Evolutionary conservation across 2,888 invertebrate genomes (phyloP).

Genomic region (Scaptomyza caliginosa): DNA sequence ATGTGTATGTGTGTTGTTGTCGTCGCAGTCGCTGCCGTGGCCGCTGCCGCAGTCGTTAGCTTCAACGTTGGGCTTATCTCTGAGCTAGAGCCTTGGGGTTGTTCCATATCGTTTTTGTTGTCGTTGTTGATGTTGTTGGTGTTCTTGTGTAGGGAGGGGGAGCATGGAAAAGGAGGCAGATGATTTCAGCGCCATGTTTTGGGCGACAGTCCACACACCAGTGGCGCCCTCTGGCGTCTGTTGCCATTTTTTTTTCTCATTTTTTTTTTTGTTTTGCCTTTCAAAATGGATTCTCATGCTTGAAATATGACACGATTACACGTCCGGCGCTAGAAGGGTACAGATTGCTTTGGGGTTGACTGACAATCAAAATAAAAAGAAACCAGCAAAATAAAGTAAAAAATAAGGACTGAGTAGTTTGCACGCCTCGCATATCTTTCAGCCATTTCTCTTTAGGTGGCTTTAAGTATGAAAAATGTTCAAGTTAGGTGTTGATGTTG

Average conservation of each 20-base stretch:
- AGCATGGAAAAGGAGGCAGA: background rate
- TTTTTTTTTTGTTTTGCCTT: conserved; percentile 30
- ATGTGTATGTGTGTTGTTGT: conserved; percentile 30
- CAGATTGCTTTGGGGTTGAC: conserved; percentile 14
- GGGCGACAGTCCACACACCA: conserved; percentile 62
- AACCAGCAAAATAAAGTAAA: background rate
- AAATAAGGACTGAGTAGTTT: conserved; percentile 12
- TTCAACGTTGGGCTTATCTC: conserved; percentile 65
- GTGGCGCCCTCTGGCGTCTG: conserved; percentile 61
- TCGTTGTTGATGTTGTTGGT: background rate
- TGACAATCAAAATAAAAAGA: background rate
- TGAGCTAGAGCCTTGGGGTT: conserved; percentile 63
- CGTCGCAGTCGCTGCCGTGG: conserved; percentile 38
- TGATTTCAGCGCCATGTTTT: conserved; percentile 54
- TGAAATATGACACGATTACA: conserved; percentile 82
- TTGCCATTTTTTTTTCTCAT: conserved; percentile 32
- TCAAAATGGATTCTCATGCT: conserved; percentile 75
- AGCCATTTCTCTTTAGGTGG: conserved; percentile 26
- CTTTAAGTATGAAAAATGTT: conserved; percentile 34
- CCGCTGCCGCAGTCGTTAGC: conserved; percentile 34
- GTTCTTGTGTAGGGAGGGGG: background rate
- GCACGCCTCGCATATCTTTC: conserved; percentile 42
- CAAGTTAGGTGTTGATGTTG: conserved; percentile 5
- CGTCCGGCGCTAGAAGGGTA: conserved; percentile 6
- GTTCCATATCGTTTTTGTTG: conserved; percentile 26